Evolutionary conservation across 1,140 invertebrate species (phyloP), one percentile per base, ranked within the genome.

Genomic region (Caenorhabditis remanei): DNA sequence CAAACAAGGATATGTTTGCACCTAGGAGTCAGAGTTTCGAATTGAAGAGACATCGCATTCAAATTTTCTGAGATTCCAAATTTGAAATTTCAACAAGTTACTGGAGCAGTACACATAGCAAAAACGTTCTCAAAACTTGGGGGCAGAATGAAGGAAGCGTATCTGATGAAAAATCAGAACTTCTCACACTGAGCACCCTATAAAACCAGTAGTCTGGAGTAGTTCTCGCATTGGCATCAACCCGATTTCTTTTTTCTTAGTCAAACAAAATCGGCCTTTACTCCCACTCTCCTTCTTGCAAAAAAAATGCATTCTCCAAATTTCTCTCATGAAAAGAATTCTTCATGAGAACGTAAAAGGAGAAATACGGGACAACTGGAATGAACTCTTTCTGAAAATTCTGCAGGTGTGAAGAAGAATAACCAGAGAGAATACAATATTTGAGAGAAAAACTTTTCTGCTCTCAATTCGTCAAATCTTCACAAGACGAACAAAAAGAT

Each of bases 81-180:
- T 3, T 43, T 46, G 2, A 40, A 46, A 46, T 3, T 43, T 46
- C 40, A 43, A 71, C 40, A 71, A 71, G 41, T 71, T 9, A 43
- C 7, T 8, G 8, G 16, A 63, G 9, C 61, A 32, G n/a, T 11
- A 32, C 9, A 40, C 32, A 24, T 40, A 40, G 13, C 21, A 71
- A 71, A 71, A 46, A 71, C 40, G 40, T 7, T 65, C 65, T 71
- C 65, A 71, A 71, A 71, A 71, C 41, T 63, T 63, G 61, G 32
- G 8, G 21, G 65, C 65, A 71, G 14, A 43, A 13, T n/a, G 24
- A 50, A 50, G n/a, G 24, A 32, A 21, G 71, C 46, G n/a, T 79
- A 79, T 79, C 71, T 79, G 71, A 79, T 79, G 71, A 50, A 79
- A 79, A 79, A 79, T 79, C 71, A 79, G 71, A 79, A 79, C 43